phyloP scores from a whole-genome alignment of 1,140 invertebrate species.

The Papilio polytes region DNA sequence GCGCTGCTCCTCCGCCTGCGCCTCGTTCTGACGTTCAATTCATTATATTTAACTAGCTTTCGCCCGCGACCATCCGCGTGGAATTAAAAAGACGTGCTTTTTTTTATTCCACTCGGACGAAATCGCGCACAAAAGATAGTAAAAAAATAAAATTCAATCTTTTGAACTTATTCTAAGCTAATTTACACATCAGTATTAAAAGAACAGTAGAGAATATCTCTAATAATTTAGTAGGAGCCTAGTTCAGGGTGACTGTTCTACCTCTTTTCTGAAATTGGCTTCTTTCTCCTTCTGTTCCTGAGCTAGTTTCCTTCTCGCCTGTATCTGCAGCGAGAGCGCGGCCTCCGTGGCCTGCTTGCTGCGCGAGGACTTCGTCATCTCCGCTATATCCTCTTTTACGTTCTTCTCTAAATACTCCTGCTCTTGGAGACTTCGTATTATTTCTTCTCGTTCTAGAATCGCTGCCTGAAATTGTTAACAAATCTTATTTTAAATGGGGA shows the following conservation, averaged over 20 bases:
- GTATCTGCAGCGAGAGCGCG: slow-evolving; percentile 56
- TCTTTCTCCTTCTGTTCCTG: slow-evolving; percentile 46
- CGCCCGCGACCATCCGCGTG: too few species aligned
- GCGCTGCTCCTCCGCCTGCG: slow-evolving; percentile 53
- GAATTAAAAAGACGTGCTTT: too few species aligned
- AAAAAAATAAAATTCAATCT: too few species aligned
- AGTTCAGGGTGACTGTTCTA: not conserved
- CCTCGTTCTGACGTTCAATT: slow-evolving; percentile 51
- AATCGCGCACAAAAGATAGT: too few species aligned
- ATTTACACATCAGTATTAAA: too few species aligned
- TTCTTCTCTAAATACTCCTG: slow-evolving; percentile 68
- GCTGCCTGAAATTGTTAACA: slow-evolving; percentile 50
- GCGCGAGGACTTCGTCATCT: slow-evolving; percentile 47
- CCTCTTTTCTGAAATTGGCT: slow-evolving; percentile 52
- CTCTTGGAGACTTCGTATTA: slow-evolving; percentile 65
- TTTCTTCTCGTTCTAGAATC: slow-evolving; percentile 56
- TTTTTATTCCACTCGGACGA: too few species aligned
- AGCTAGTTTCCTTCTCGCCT: slow-evolving; percentile 41
- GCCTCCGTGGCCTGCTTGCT: slow-evolving; percentile 49
- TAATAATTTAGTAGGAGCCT: too few species aligned
- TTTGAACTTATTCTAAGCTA: too few species aligned
- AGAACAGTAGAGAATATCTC: too few species aligned
- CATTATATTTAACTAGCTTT: not conserved
- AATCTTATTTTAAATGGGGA: too few species aligned
- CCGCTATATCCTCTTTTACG: slow-evolving; percentile 53